These are phyloP conservation scores for Xestobium rufovillosum DNA, from an alignment of 2,888 invertebrate species.

Conservation along the genomic window DNA sequence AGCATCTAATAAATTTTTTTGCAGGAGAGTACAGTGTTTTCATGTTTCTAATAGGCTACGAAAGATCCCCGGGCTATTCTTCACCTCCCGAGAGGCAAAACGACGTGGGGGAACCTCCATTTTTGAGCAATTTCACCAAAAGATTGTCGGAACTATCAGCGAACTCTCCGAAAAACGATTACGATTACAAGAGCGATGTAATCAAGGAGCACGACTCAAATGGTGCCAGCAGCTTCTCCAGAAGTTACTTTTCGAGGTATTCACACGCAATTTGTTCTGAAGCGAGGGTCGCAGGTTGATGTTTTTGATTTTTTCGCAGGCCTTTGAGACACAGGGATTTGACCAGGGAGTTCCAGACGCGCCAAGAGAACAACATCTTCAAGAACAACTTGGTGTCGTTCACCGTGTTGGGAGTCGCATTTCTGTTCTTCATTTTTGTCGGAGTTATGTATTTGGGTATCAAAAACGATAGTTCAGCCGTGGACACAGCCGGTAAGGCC, in stretches of 20 bases:
- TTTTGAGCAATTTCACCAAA: conserved; percentile 62
- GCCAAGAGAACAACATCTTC: conserved; percentile 44
- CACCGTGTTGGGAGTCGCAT: conserved; percentile 52
- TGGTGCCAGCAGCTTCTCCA: conserved; percentile 24
- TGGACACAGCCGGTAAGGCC: conserved; percentile 48
- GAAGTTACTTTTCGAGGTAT: conserved; percentile 25
- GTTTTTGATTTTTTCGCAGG: conserved; percentile 21
- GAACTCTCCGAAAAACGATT: conserved; percentile 26
- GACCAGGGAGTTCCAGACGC: conserved; percentile 35
- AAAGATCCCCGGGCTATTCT: conserved; percentile 23
- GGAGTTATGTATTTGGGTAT: conserved; percentile 62
- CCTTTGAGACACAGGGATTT: conserved; percentile 30
- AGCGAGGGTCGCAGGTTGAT: background rate
- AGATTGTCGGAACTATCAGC: conserved; percentile 45
- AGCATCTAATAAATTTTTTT: background rate
- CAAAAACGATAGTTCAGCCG: conserved; percentile 50
- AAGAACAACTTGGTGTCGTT: conserved; percentile 59
- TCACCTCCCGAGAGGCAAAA: conserved; percentile 18
- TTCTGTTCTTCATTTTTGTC: conserved; percentile 59
- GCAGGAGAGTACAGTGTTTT: background rate
- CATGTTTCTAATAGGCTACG: conserved; percentile 25
- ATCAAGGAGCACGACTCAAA: conserved; percentile 41
- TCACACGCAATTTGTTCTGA: conserved; percentile 23
- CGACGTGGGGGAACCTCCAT: conserved; percentile 55
- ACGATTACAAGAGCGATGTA: conserved; percentile 34